Conservation (phyloP, 1,140 invertebrate genomes). For the Scaptomyza hsui region DNA sequence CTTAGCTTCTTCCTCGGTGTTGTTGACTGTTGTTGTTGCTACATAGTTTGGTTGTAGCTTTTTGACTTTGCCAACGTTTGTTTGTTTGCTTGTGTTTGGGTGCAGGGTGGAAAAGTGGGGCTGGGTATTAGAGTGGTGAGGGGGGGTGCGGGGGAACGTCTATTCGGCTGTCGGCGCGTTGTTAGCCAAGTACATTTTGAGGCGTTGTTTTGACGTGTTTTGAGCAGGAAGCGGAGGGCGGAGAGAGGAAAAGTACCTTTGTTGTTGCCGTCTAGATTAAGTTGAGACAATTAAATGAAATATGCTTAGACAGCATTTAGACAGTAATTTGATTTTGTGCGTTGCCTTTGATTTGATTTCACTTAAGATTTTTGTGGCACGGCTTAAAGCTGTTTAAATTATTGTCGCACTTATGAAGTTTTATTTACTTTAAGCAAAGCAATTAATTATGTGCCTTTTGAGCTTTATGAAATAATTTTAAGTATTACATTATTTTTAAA, state of each 20-base stretch:
- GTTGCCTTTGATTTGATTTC: conserved; percentile 37
- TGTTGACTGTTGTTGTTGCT: conserved; percentile 32
- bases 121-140: too few relatives aligned
- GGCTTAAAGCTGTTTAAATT: conserved; percentile 14
- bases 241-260: neutral
- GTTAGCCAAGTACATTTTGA: conserved; percentile 61
- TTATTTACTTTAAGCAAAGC: neutral
- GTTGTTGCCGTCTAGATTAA: conserved; percentile 47
- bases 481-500: too few relatives aligned
- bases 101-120: neutral
- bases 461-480: too few relatives aligned
- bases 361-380: neutral
- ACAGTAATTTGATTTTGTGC: conserved; percentile 74
- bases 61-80: conserved; percentile 53
- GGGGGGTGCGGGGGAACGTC: neutral
- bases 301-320: conserved; percentile 69
- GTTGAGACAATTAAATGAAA: conserved; percentile 63
- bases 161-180: conserved; percentile 29
- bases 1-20: conserved; percentile 1
- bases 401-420: neutral
- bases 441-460: neutral
- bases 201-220: conserved; percentile 71
- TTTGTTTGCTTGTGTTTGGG: conserved; percentile 43
- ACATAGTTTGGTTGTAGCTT: conserved; percentile 54
- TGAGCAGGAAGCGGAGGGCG: neutral